A percentile compares a stretch with the other conserved stretches of the same genome.
Conservation (phyloP, 1,140 invertebrate genomes). For the Capitella teleta region DNA sequence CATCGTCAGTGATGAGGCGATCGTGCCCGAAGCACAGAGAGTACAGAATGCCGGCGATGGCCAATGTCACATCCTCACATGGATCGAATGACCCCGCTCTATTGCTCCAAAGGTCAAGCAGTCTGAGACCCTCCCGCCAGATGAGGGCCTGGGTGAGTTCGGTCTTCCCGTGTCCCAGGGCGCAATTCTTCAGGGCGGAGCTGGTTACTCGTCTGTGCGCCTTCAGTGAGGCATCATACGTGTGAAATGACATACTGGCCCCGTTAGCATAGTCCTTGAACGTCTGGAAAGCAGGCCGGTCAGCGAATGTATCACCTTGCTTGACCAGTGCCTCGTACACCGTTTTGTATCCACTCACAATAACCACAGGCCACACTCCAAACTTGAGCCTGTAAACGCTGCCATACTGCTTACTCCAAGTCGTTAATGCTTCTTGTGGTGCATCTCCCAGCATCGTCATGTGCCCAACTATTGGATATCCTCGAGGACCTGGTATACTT, state of each 20-base stretch:
- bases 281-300: slow-evolving; percentile 9
- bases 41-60: slow-evolving; percentile 8
- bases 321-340: slow-evolving; percentile 11
- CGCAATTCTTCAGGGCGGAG: neutral
- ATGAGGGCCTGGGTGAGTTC: slow-evolving; percentile 1
- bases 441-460: slow-evolving; percentile 10
- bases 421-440: slow-evolving; percentile 13
- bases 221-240: slow-evolving; percentile 3
- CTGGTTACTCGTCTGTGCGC: neutral
- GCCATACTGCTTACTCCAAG: slow-evolving; percentile 10
- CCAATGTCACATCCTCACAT: neutral
- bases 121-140: neutral
- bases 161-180: neutral
- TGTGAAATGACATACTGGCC: slow-evolving; percentile 4
- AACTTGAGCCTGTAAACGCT: slow-evolving; percentile 11
- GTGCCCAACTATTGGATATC: slow-evolving; percentile 13
- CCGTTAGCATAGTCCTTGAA: slow-evolving; percentile 3
- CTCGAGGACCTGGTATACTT: slow-evolving; percentile 7
- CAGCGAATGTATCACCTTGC: slow-evolving; percentile 12
- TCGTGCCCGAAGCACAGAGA: slow-evolving; percentile 6
- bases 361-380: slow-evolving; percentile 11
- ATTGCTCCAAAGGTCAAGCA: neutral
- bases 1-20: neutral
- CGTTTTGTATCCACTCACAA: slow-evolving; percentile 10
- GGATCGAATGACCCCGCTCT: slow-evolving; percentile 5